Percentiles rank a stretch among this genome's conserved stretches.
Evolutionary conservation across 2,797 vertebrate genomes (phyloP).

Genomic region (Propithecus deckenii): DNA sequence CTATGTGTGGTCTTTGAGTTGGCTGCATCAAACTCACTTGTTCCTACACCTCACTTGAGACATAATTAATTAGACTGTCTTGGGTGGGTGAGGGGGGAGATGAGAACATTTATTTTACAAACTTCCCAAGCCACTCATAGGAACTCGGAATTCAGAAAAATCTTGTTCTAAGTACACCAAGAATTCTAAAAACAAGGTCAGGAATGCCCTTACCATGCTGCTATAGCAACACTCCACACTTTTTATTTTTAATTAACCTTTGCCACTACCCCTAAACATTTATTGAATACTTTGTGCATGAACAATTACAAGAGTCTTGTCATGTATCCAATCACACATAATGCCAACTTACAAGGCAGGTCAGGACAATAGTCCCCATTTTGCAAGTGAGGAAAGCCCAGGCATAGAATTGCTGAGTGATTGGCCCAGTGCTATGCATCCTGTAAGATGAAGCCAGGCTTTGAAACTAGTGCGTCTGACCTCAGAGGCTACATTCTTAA

Average conservation of each 20-base stretch:
- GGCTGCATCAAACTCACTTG: neutral
- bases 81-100: too few relatives aligned
- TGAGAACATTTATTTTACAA: neutral
- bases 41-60: neutral
- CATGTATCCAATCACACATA: neutral
- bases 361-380: neutral
- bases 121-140: neutral
- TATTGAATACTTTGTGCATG: neutral
- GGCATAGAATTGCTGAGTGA: neutral
- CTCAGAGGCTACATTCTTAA: neutral
- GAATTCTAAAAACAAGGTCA: neutral
- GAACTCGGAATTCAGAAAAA: neutral
- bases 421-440: neutral
- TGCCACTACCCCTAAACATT: conserved; percentile 38
- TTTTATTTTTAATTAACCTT: conserved; percentile 59
- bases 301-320: conserved; percentile 13
- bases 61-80: neutral
- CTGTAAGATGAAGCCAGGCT: neutral
- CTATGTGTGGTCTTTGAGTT: neutral
- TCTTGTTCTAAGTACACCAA: neutral
- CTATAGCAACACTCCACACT: neutral
- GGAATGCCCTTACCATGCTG: neutral
- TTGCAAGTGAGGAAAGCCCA: neutral
- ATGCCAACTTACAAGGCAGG: neutral
- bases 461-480: neutral